A percentile compares a stretch with the other conserved stretches of the same genome.
Evolutionary conservation across 2,113 vertebrate species (phyloP).

Genomic region (Pan troglodytes): NHGRI_mPanTro3-v2.1_pri NC_072415.2:44304501-44305000

Average conservation of each 20-base stretch:
- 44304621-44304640: constrained; percentile 27
- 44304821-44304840: constrained; percentile 64
- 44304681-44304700: constrained; percentile 48
- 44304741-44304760: constrained; percentile 76
- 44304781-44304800: constrained; percentile 61
- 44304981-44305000: neutral
- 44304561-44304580: neutral
- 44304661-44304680: neutral
- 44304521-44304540: constrained; percentile 61
- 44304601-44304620: constrained; percentile 49
- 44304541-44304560: constrained; percentile 56
- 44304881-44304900: constrained; percentile 74
- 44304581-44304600: constrained; percentile 24
- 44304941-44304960: constrained; percentile 77
- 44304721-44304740: constrained; percentile 41
- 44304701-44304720: constrained; percentile 40
- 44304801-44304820: constrained; percentile 67
- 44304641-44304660: neutral
- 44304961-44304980: neutral
- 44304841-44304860: constrained; percentile 53
- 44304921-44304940: constrained; percentile 79
- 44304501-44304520: neutral
- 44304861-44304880: constrained; percentile 75
- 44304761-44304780: constrained; percentile 68
- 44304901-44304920: constrained; percentile 7